Percentiles rank a stretch among this genome's conserved stretches.
These are phyloP conservation scores for Crambe crambe DNA, from an alignment of 37 sponge, comb jelly and placozoan species.

Conservation along the genomic window DNA sequence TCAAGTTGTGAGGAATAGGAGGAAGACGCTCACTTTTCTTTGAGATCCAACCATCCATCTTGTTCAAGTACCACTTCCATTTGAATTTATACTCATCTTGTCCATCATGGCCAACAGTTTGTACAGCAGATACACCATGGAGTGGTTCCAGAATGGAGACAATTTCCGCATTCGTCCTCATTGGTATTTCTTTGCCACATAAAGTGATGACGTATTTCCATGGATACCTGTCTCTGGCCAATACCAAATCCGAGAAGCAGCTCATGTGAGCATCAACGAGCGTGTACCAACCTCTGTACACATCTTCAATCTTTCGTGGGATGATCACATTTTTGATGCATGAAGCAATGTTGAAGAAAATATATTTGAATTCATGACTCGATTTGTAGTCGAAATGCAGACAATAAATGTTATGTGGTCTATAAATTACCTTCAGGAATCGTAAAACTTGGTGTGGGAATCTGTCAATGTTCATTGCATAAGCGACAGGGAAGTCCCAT, in stretches of 20 bases:
- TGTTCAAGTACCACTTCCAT: background rate
- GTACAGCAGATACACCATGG: background rate
- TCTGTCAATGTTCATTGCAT: background rate
- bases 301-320: background rate
- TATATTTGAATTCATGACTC: background rate
- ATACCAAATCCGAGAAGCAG: background rate
- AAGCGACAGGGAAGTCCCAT: background rate
- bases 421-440: background rate
- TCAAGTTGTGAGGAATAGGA: background rate
- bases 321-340: background rate
- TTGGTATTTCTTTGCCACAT: background rate
- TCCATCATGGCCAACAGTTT: background rate
- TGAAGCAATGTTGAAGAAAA: background rate
- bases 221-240: background rate
- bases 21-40: background rate
- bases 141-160: background rate
- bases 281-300: conserved; percentile 2
- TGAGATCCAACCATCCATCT: background rate
- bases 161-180: background rate
- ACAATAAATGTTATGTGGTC: background rate
- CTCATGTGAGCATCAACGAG: background rate
- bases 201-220: conserved; percentile 1
- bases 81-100: background rate
- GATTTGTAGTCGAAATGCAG: background rate
- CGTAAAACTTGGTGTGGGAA: background rate